Percentiles rank a stretch among this genome's conserved stretches.
phyloP scores from a whole-genome alignment of 2,888 invertebrate genomes.

The Agrotis ipsilon region DNA sequence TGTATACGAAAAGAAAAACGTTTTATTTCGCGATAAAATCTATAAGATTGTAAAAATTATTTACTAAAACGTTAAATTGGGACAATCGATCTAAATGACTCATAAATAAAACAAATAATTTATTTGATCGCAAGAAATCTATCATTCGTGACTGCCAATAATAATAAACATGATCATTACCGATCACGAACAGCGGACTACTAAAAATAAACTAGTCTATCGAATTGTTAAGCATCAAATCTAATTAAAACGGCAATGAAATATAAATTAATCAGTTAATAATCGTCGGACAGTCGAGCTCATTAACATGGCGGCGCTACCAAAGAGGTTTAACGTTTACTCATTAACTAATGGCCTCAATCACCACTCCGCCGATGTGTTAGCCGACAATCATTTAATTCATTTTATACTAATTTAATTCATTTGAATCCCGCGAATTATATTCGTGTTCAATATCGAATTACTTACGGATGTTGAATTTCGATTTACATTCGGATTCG shows the following conservation, averaged over 20 bases:
- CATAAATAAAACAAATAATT: background rate
- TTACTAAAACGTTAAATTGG: background rate
- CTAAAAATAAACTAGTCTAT: background rate
- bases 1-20: too few relatives aligned
- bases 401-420: constrained; percentile 48
- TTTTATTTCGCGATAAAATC: too few relatives aligned
- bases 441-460: constrained; percentile 47
- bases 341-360: constrained; percentile 58
- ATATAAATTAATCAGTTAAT: constrained; percentile 37
- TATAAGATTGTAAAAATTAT: background rate
- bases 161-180: constrained; percentile 15
- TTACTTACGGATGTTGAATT: constrained; percentile 56
- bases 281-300: constrained; percentile 29
- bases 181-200: constrained; percentile 8
- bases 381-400: constrained; percentile 45
- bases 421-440: constrained; percentile 44
- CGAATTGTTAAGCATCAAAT: constrained; percentile 13
- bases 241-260: constrained; percentile 30
- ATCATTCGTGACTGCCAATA: background rate
- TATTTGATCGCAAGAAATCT: background rate
- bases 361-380: constrained; percentile 44
- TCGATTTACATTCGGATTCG: constrained; percentile 44
- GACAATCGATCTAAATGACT: background rate
- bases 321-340: constrained; percentile 62
- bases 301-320: constrained; percentile 53